Evolutionary conservation across 2,797 vertebrate genomes (phyloP), one percentile per base, ranked within the genome.

Genomic region (Margarornis squamiger): DNA sequence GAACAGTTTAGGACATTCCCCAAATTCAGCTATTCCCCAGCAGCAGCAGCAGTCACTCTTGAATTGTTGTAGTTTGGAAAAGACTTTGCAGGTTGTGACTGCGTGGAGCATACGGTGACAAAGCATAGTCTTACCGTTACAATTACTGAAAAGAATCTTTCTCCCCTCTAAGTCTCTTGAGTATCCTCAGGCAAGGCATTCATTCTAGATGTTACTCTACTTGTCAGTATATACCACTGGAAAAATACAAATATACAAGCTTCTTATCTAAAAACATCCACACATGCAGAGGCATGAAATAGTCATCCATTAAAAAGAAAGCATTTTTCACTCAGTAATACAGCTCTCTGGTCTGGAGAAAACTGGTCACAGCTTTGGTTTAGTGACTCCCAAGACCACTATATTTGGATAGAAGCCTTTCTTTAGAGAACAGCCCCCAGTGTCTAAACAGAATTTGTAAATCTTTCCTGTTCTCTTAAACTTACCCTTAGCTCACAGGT

Each of bases 21-120:
- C 18, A 72, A 22, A 52, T 27, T 30, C 32, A 77, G 23, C 26
- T 30, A 9, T 65, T 46, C 9, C 5, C 18, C 9, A 15, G n/a
- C 18, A 51, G 5, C 29, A 88, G 18, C 23, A 61, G 11, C 20
- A 34, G 18, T 71, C 22, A 22, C 6, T 46, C 12, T 15, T 59
- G 29, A 58, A 10, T 9, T 15, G 6, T 9, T 9, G 6, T 34
- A 43, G 12, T 63, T 67, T 59, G 32, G 15, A 83, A 59, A 67
- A 86, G 8, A n/a, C 5, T 71, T 66, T 63, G 11, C 4, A 45
- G 27, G 22, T 2, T 54, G 7, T 41, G 32, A 54, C 17, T 49
- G 2, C 16, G 12, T 45, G 22, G 13, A 62, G 3, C 3, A 1
- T 24, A 17, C 13, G 62, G 13, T 10, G 29, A 39, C 0, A 0